A percentile compares a stretch with the other conserved stretches of the same genome.
phyloP scores from a whole-genome alignment of 2,888 invertebrate genomes.

The Doris montereyensis region DNA sequence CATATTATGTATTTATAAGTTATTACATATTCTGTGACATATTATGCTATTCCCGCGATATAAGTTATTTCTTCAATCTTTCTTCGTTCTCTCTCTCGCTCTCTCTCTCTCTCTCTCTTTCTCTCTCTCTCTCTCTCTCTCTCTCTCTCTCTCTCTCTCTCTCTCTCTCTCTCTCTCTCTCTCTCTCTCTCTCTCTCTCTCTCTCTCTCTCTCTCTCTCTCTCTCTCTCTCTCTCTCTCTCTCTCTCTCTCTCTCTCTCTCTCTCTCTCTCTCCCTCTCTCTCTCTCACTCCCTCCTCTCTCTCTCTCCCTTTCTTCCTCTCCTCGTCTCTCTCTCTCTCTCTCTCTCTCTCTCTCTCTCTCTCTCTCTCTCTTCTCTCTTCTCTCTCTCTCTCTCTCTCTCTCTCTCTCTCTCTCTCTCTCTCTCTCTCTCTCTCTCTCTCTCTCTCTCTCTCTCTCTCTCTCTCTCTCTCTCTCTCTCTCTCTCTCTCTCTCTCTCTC shows the following conservation, averaged over 20 bases:
- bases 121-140: neutral
- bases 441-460: too few species aligned
- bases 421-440: too few species aligned
- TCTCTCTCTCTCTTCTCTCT: too few species aligned
- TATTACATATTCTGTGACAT: too few species aligned
- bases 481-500: too few species aligned
- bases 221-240: neutral
- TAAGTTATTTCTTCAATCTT: neutral
- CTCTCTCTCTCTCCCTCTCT: neutral
- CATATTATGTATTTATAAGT: too few species aligned
- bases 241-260: neutral
- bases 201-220: neutral
- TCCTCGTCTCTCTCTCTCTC: neutral
- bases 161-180: neutral
- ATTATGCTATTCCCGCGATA: too few species aligned
- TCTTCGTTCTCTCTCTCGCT: neutral
- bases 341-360: neutral
- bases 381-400: too few species aligned
- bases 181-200: neutral
- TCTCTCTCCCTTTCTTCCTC: neutral
- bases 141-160: neutral
- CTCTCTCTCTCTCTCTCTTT: neutral
- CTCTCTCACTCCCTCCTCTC: neutral
- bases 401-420: too few species aligned
- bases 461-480: too few species aligned